Base-by-base conservation (phyloP, 1,140 invertebrate genomes). In the Drosophila bocki region DNA sequence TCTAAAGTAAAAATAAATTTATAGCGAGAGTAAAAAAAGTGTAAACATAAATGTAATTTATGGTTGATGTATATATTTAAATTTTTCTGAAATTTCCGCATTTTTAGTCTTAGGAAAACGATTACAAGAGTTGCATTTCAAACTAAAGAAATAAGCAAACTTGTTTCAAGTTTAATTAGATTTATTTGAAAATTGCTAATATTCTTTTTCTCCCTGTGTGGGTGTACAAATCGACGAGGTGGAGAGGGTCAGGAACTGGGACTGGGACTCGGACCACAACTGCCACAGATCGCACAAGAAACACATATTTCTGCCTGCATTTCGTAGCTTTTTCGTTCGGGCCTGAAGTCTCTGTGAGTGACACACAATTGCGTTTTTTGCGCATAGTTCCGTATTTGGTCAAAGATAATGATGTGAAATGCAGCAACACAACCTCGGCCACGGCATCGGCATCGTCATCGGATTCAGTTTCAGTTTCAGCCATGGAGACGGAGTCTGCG, bases 391-490 rank as follows among this genome's bases (percentile, higher is more conserved):
- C 85, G 86, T 90, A 90, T 90, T 90, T 90, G 85, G 85, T 85
- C 85, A 90, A 76, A 90, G 85, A 90, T 90, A 90, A 90, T 90
- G 85, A 90, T 90, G 85, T 90, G 85, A 90, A 90, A 90, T 90
- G 85, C 85, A 62, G 15, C 72, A 65, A 63, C 63, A 63, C 63
- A 69, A 32, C 65, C 54, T 39, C 57, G 26, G 61, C 59, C 53
- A 29, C 48, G 44, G 33, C 67, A 19, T 15, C 44, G 58, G n/a
- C 33, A 19, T 17, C 37, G 26, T 6, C 39, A 39, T 17, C 39
- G 26, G 57, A 11, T 9, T 59, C 57, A 53, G 41, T 54, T 13
- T 59, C 57, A 53, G 41, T 54, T 54, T 44, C 53, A 64, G 61
- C 51, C 37, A 22, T 35, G 53, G 61, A 13, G 50, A 35, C 50